Evolutionary conservation across 1,140 invertebrate genomes (phyloP), one percentile per base, ranked within the genome.

Genomic region (Drosophila leontia): DNA sequence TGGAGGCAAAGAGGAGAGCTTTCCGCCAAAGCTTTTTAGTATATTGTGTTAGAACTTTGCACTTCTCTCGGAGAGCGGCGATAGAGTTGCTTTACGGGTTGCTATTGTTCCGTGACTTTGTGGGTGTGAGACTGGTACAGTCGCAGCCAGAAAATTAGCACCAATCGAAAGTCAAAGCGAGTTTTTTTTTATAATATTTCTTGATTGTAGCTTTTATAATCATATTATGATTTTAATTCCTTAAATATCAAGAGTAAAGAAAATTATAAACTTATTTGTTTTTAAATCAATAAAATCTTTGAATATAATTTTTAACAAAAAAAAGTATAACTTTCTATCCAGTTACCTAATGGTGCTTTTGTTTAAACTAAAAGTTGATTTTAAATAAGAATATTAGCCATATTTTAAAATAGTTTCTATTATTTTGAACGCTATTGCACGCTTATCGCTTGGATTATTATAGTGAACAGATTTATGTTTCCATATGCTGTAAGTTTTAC

Each of bases 21-120:
- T 72, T 67, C 7, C 12, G 0, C 6, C 1, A 9, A 70, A 85
- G 82, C 69, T 85, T 75, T 72, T 42, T 35, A 4, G 11, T 35
- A 1, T 13, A 12, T 23, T 26, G 3, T 13, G 17, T 23, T 26
- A 59, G 50, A 82, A 64, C 64, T 78, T 85, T 67, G 29, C 19
- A 81, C 60, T 67, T 70, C 48, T 11, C 12, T 42, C 35, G 34
- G 42, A 62, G 58, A 74, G 69, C 17, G 17, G 17, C 29, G 37
- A 69, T 53, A 69, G 45, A 69, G 45, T 70, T 71, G 29, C n/a
- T 29, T 15, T 29, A 37, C 23, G 41, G 32, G 32, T 32, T 19
- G n/a, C n/a, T 35, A 42, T 64, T 34, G 61, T 64, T 42, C 64
- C 15, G 9, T 1, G 32, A 9, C 3, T 70, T 15, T n/a, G 42